These are phyloP conservation scores for Drosophila multiciliata DNA, from an alignment of 2,888 invertebrate species.

Conservation along the genomic window DNA sequence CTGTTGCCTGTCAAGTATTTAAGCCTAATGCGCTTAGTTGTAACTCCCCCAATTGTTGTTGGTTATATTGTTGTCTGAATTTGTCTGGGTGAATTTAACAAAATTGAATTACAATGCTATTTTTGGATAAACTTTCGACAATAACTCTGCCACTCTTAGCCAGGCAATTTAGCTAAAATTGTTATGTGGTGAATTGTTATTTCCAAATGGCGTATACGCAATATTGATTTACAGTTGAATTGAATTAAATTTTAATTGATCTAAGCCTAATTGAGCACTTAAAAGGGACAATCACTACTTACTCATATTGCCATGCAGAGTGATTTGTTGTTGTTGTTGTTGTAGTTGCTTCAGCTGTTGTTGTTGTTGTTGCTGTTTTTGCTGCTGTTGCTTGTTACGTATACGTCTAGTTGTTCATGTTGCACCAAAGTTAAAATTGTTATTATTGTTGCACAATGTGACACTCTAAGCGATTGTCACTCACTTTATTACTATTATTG, in stretches of 20 bases:
- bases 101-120: conserved; percentile 67
- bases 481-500: conserved; percentile 7
- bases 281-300: conserved; percentile 35
- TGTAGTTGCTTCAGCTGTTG: conserved; percentile 9
- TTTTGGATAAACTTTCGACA: conserved; percentile 43
- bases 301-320: conserved; percentile 61
- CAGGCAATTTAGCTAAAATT: conserved; percentile 55
- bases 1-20: conserved; percentile 55
- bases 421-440: conserved; percentile 30
- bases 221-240: conserved; percentile 43
- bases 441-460: conserved; percentile 30
- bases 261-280: conserved; percentile 24
- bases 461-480: conserved; percentile 19
- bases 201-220: conserved; percentile 46
- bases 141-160: conserved; percentile 34
- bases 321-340: background rate
- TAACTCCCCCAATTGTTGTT: conserved; percentile 26
- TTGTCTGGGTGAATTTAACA: conserved; percentile 42
- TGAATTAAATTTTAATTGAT: conserved; percentile 59
- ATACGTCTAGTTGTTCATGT: conserved; percentile 68
- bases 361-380: background rate
- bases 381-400: conserved; percentile 52
- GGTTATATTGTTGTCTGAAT: conserved; percentile 18
- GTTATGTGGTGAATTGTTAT: conserved; percentile 4
- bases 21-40: conserved; percentile 74